Percentiles rank a stretch among this genome's conserved stretches.
Evolutionary conservation across 1,140 invertebrate genomes (phyloP).

Genomic region (Lithobius niger): DNA sequence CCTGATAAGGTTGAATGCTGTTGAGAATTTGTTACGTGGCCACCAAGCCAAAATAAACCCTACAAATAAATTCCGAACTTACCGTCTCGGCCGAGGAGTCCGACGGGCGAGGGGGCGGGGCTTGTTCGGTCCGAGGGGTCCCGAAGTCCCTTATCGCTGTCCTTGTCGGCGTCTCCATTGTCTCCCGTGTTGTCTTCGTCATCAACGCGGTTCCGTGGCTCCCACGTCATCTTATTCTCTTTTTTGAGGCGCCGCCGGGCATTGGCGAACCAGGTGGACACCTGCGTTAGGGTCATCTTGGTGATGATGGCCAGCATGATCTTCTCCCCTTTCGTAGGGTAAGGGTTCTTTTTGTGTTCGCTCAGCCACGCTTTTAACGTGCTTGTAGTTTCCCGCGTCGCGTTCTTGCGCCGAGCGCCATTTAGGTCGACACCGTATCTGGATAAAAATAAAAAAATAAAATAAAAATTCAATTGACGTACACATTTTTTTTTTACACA

Average conservation of each 20-base stretch:
- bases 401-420: conserved; percentile 85
- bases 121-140: background rate
- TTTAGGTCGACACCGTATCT: conserved; percentile 84
- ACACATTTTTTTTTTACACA: background rate
- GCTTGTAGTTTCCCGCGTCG: conserved; percentile 90
- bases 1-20: no score
- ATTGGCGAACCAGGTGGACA: conserved; percentile 46
- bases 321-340: conserved; percentile 46
- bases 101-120: background rate
- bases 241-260: conserved; percentile 41
- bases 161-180: conserved; percentile 4
- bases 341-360: conserved; percentile 72
- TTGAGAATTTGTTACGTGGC: no score
- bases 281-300: conserved; percentile 45
- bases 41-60: no score
- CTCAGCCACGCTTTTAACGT: conserved; percentile 86
- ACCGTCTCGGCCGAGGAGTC: no score
- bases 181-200: conserved; percentile 14
- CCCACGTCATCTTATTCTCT: conserved; percentile 46
- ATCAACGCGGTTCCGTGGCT: conserved; percentile 34
- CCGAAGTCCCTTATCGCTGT: conserved; percentile 1
- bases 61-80: no score
- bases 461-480: no score
- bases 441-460: conserved; percentile 23
- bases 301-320: conserved; percentile 45